These are phyloP conservation scores for Sarcophaga bullata DNA, from an alignment of 1,140 invertebrate genomes.

Conservation along the genomic window DNA sequence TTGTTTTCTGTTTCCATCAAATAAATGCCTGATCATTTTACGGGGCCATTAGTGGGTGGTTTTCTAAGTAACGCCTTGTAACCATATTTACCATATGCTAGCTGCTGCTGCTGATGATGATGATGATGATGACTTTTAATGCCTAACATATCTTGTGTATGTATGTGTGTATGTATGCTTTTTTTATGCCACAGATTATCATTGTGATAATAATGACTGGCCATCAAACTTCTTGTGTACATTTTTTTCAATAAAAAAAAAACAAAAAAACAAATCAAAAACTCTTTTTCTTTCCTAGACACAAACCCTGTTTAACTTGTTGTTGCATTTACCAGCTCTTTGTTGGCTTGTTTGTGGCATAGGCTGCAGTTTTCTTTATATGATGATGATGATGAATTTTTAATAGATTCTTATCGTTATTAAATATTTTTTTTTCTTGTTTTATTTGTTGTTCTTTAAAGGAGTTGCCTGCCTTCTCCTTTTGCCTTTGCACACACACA, in stretches of 20 bases:
- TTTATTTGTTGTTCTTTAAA: neutral
- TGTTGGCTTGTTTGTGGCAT: neutral
- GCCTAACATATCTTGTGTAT: too few species aligned
- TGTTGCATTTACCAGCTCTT: neutral
- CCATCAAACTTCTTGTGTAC: slow-evolving; percentile 30
- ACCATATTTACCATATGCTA: slow-evolving; percentile 6
- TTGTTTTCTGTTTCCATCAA: neutral
- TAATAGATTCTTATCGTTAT: slow-evolving; percentile 22
- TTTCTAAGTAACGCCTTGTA: slow-evolving; percentile 33
- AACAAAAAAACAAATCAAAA: neutral
- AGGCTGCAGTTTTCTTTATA: neutral
- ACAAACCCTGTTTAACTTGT: slow-evolving; percentile 10
- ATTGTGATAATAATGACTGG: slow-evolving; percentile 14
- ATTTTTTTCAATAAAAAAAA: neutral
- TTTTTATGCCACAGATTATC: neutral
- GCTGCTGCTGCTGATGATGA: neutral
- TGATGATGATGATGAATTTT: neutral
- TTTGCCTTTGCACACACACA: neutral
- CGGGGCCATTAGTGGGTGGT: slow-evolving; percentile 30
- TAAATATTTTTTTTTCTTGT: neutral
- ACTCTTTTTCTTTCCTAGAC: neutral
- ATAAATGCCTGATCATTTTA: slow-evolving; percentile 30
- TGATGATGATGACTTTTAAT: neutral
- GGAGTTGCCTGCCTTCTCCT: neutral
- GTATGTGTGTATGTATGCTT: too few species aligned